These are phyloP conservation scores for Stramonita haemastoma DNA, from an alignment of 2,888 invertebrate species.

Conservation along the genomic window DNA sequence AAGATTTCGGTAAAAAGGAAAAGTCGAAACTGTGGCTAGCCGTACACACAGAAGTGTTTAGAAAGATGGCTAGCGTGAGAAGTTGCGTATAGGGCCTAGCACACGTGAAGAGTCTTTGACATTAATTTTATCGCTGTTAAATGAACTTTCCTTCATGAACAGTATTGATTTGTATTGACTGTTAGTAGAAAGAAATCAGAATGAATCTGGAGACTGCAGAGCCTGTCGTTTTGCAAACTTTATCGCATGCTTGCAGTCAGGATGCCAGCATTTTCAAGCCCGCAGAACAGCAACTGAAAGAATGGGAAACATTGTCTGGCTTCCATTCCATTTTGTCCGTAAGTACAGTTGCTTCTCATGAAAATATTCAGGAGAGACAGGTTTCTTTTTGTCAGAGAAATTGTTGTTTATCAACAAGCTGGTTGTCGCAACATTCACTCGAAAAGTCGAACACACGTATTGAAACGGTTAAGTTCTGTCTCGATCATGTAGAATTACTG, in stretches of 20 bases:
- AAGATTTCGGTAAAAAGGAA: background rate
- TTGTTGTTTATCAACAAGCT: too few relatives aligned
- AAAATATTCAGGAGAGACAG: too few relatives aligned
- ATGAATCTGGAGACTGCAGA: slow-evolving; percentile 57
- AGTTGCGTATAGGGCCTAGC: background rate
- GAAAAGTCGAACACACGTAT: too few relatives aligned
- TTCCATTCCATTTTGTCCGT: slow-evolving; percentile 91
- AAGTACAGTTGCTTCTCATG: slow-evolving; percentile 68
- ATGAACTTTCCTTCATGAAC: background rate
- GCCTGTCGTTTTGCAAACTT: slow-evolving; percentile 83
- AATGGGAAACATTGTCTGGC: slow-evolving; percentile 93
- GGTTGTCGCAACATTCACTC: too few relatives aligned
- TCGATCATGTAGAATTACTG: too few relatives aligned
- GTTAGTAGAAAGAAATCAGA: background rate
- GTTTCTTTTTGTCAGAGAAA: too few relatives aligned
- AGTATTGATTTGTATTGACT: background rate
- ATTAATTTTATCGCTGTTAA: background rate
- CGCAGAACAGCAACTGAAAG: slow-evolving; percentile 89
- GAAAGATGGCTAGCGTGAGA: slow-evolving; percentile 10
- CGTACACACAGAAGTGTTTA: background rate
- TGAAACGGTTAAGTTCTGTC: too few relatives aligned
- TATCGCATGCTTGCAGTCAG: slow-evolving; percentile 91
- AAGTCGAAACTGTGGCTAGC: background rate
- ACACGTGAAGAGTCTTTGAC: background rate
- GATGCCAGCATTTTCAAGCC: slow-evolving; percentile 89